These are phyloP conservation scores for Tolmerus cingulatus DNA, from an alignment of 2,888 invertebrate genomes.

Conservation along the genomic window DNA sequence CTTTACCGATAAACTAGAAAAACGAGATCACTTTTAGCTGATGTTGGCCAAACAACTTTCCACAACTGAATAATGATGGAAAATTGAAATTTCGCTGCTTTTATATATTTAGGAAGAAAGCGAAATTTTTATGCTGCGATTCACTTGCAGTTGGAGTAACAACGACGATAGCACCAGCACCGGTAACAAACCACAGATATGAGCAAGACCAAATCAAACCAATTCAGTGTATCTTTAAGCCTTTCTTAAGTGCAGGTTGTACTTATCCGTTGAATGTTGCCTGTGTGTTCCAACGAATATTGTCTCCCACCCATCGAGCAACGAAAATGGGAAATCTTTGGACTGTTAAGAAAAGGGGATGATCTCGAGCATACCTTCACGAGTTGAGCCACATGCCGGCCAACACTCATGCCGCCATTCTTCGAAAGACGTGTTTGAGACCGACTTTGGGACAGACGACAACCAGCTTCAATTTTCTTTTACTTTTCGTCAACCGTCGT, in stretches of 20 bases:
- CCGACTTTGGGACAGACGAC: neutral
- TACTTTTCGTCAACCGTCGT: neutral
- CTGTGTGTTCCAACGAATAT: neutral
- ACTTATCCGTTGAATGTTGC: neutral
- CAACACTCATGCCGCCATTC: neutral
- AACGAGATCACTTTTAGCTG: constrained; percentile 54
- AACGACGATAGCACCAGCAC: neutral
- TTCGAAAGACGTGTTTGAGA: neutral
- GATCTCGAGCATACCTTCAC: constrained; percentile 14
- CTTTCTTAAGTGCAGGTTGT: constrained; percentile 9
- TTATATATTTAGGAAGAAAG: constrained; percentile 65
- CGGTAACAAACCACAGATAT: constrained; percentile 25
- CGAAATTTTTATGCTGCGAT: constrained; percentile 50
- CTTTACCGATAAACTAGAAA: constrained; percentile 25
- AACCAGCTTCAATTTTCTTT: neutral
- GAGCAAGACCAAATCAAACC: neutral
- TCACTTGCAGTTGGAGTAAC: constrained; percentile 29
- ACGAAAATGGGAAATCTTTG: constrained; percentile 28
- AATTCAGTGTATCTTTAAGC: neutral
- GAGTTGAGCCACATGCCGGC: neutral
- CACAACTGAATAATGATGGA: constrained; percentile 64
- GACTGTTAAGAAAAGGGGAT: constrained; percentile 21
- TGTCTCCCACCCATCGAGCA: constrained; percentile 11
- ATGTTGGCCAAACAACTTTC: constrained; percentile 62
- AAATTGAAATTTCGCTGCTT: constrained; percentile 60